These are phyloP conservation scores for Podargus strigoides DNA, from an alignment of 2,797 vertebrate genomes.

Conservation along the genomic window DNA sequence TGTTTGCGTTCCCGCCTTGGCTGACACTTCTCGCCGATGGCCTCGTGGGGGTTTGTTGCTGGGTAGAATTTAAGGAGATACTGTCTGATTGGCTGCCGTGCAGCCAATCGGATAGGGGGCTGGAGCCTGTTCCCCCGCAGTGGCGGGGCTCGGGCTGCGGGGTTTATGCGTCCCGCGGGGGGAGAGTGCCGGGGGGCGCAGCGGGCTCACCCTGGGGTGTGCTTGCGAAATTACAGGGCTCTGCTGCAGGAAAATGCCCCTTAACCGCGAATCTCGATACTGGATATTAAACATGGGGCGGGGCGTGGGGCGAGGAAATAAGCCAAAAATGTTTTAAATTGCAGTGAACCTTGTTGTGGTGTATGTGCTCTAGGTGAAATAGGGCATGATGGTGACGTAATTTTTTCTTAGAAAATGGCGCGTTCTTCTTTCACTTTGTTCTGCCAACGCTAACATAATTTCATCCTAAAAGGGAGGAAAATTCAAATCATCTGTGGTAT, in stretches of 20 bases:
- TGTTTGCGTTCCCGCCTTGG: neutral
- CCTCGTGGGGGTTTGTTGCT: constrained; percentile 65
- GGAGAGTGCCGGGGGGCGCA: too few species aligned
- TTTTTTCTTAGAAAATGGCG: neutral
- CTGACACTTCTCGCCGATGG: neutral
- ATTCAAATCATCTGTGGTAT: neutral
- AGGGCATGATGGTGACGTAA: neutral
- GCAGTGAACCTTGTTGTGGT: neutral
- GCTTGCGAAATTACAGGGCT: constrained; percentile 37
- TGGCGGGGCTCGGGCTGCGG: neutral
- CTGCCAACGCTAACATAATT: neutral
- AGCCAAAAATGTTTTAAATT: neutral
- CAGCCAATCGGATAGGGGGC: constrained; percentile 53
- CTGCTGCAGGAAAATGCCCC: neutral
- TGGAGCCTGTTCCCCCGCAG: neutral
- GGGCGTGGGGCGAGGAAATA: too few species aligned
- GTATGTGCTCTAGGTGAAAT: neutral
- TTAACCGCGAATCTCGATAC: neutral
- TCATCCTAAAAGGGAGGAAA: neutral
- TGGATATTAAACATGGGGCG: neutral
- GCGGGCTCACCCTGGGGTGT: constrained; percentile 61
- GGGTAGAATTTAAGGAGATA: constrained; percentile 23
- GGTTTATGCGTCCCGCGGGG: too few species aligned
- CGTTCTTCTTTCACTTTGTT: neutral
- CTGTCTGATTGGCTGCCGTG: constrained; percentile 55